Conservation (phyloP, 2,888 invertebrate species). For the Tetropium fuscum region DNA sequence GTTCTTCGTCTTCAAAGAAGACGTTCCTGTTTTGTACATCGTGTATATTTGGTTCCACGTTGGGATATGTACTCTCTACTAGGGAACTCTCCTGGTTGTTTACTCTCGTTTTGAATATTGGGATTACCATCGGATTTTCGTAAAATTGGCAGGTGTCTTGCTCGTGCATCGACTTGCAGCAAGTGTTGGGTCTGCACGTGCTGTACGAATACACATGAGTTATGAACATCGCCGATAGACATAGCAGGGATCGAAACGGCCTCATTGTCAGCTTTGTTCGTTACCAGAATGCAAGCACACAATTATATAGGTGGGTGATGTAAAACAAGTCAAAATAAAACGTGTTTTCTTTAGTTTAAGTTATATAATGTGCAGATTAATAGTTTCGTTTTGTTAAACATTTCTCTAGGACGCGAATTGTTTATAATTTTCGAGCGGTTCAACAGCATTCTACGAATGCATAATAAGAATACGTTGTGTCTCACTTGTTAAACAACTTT, state of each 20-base stretch:
- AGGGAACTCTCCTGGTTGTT: slow-evolving; percentile 2
- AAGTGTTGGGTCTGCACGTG: slow-evolving; percentile 2
- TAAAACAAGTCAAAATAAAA: slow-evolving; percentile 1
- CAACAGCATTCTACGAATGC: background rate
- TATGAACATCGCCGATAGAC: slow-evolving; percentile 16
- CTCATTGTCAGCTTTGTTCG: slow-evolving; percentile 27
- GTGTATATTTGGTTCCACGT: background rate
- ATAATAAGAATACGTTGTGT: too few species aligned
- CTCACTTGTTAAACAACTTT: too few species aligned
- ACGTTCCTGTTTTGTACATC: background rate
- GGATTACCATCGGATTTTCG: slow-evolving; percentile 31
- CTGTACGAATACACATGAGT: slow-evolving; percentile 9
- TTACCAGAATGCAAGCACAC: background rate
- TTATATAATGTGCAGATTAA: slow-evolving; percentile 3
- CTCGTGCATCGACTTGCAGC: background rate
- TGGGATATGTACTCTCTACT: background rate
- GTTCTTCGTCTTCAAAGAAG: background rate
- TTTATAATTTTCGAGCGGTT: too few species aligned
- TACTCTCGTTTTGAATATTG: slow-evolving; percentile 11
- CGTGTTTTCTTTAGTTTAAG: background rate
- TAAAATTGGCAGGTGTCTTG: slow-evolving; percentile 19
- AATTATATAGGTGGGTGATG: slow-evolving; percentile 12
- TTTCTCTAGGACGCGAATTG: background rate
- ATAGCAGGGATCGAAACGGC: slow-evolving; percentile 20
- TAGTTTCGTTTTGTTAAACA: slow-evolving; percentile 8